Conservation (phyloP, 2,113 vertebrate genomes). For the Burhinus oedicnemus region DNA sequence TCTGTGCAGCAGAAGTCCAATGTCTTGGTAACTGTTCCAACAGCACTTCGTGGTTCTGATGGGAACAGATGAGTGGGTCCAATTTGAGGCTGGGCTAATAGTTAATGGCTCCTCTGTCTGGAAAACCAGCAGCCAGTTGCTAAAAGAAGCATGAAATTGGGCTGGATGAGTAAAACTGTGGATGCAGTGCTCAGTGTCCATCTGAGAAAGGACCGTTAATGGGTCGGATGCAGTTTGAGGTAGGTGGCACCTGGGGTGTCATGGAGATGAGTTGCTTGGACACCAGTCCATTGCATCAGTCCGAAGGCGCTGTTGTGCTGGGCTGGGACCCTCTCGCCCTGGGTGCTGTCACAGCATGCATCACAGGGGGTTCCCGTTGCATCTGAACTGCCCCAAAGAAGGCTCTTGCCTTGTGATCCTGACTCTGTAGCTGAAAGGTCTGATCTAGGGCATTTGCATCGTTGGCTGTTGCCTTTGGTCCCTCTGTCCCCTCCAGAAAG, state of each 20-base stretch:
- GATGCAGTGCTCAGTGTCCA: constrained; percentile 46
- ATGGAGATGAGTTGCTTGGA: neutral
- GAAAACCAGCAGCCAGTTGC: constrained; percentile 61
- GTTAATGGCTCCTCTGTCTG: constrained; percentile 57
- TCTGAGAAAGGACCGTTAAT: constrained; percentile 42
- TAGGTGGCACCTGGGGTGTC: constrained; percentile 60
- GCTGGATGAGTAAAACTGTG: constrained; percentile 55
- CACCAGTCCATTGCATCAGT: neutral
- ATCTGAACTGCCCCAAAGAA: neutral
- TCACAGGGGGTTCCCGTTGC: neutral
- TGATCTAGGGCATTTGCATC: neutral
- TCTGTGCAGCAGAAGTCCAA: constrained; percentile 29
- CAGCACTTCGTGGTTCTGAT: constrained; percentile 60
- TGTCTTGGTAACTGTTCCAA: constrained; percentile 53
- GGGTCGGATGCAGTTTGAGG: constrained; percentile 39
- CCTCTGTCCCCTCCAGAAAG: neutral
- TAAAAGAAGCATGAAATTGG: constrained; percentile 47
- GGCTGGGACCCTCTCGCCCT: neutral
- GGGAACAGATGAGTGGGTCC: constrained; percentile 50
- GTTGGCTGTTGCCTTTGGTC: neutral
- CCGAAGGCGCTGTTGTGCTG: neutral
- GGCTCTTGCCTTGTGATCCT: neutral
- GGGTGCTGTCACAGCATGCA: neutral
- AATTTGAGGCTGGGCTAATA: constrained; percentile 56
- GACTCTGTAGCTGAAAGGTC: neutral